A percentile compares a stretch with the other conserved stretches of the same genome.
Evolutionary conservation across 2,797 vertebrate species (phyloP).

Genomic region (Muscicapa comitata): DNA sequence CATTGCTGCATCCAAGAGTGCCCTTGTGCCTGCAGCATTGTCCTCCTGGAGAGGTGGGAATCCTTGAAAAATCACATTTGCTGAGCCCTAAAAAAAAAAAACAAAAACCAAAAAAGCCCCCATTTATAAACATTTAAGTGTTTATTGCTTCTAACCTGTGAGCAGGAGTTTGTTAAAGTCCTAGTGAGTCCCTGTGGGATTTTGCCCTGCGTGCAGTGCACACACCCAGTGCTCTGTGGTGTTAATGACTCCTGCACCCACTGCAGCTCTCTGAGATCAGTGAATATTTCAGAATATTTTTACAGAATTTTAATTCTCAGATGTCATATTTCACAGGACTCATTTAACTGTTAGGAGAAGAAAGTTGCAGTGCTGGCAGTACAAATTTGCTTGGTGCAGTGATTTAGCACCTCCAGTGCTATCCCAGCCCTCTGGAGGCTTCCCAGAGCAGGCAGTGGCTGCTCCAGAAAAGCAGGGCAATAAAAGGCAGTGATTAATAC

Average conservation of each 20-base stretch:
- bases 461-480: background rate
- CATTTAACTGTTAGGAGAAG: background rate
- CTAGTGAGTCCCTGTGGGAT: background rate
- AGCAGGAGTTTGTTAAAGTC: background rate
- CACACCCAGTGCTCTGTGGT: background rate
- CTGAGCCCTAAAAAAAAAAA: background rate
- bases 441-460: background rate
- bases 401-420: background rate
- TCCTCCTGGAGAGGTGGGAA: background rate
- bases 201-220: background rate
- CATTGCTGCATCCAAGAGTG: background rate
- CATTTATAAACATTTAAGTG: background rate
- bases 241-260: background rate
- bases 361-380: background rate
- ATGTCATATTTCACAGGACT: background rate
- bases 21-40: background rate
- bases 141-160: background rate
- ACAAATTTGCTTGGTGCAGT: background rate
- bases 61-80: background rate
- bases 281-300: background rate
- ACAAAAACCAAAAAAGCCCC: too few species aligned
- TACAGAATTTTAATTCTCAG: background rate
- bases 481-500: background rate
- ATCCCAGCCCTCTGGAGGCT: background rate
- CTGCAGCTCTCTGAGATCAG: background rate